phyloP scores from a whole-genome alignment of 2,888 invertebrate species.

The Limnephilus rhombicus region DNA sequence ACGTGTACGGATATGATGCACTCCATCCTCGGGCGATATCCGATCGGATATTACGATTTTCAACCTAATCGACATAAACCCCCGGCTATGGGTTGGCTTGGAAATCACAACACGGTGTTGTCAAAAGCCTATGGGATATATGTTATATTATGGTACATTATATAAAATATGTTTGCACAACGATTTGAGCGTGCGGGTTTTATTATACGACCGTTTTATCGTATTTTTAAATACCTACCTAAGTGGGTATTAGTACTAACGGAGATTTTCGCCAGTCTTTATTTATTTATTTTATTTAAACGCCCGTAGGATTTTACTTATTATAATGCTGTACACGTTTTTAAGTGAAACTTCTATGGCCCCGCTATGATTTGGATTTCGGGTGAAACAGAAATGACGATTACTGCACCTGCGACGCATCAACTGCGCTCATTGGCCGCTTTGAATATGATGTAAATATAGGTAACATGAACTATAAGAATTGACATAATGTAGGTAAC shows the following conservation, averaged over 20 bases:
- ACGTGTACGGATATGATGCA: constrained; percentile 28
- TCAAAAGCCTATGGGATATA: neutral
- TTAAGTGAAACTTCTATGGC: too few relatives aligned
- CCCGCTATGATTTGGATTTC: too few relatives aligned
- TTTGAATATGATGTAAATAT: too few relatives aligned
- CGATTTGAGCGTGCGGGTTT: neutral
- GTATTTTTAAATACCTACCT: neutral
- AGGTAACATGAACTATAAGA: too few relatives aligned
- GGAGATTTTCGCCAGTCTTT: neutral
- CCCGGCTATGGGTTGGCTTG: neutral
- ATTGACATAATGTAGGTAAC: too few relatives aligned
- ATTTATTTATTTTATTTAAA: too few relatives aligned
- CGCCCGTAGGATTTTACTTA: too few relatives aligned
- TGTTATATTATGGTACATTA: neutral
- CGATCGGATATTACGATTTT: constrained; percentile 62
- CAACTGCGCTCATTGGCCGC: too few relatives aligned
- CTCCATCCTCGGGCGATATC: constrained; percentile 49
- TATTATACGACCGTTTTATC: neutral
- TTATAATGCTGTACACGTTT: too few relatives aligned
- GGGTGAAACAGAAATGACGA: too few relatives aligned
- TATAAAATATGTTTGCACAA: neutral
- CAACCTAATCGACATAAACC: constrained; percentile 47
- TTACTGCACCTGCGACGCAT: too few relatives aligned
- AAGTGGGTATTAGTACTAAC: neutral
- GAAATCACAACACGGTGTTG: constrained; percentile 11